Evolutionary conservation across 2,888 invertebrate species (phyloP), one percentile per base, ranked within the genome.

Genomic region (Drosophila falleni): DNA sequence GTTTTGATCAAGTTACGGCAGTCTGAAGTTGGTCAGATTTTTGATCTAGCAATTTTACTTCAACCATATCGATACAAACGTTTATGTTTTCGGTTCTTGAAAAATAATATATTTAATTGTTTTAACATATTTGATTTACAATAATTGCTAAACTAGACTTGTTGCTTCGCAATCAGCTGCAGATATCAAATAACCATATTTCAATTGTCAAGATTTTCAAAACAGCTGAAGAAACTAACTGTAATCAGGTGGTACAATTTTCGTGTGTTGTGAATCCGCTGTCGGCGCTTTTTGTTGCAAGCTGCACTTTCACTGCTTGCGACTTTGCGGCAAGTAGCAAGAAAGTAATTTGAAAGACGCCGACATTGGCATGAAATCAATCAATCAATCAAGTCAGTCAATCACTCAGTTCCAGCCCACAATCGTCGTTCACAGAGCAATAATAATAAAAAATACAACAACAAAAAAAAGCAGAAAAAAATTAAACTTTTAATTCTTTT

Each of bases 301-400:
- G 66, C 26, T 11, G 60, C 75, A 76, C 76, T 76, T 76, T 76
- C 76, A 76, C 76, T 70, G 50, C 10, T 26, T n/a, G n/a, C n/a
- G n/a, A n/a, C n/a, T 16, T 15, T 15, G 31, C 29, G 41, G 42
- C 42, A 42, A 6, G 26, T 53, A 35, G 37, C 41, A 44, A 44
- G 16, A 11, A 26, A 33, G 33, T 19, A 41, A 41, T 44, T 66
- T 65, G 37, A 71, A 66, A 71, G 72, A 71, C 54, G 56, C 64
- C 69, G 58, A 49, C 56, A 68, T 31, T 46, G 58, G 26, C 65
- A 61, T 70, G 74, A 71, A 71, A 61, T 64, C 87, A 83, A 76
- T 84, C 83, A 76, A 62, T 71, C 78, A 50, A 55, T 26, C 37
- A 50, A 51, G 15, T 31, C 59, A 65, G 44, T n/a, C 65, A 71